Evolutionary conservation across 53 echinoderm and acorn worm species (phyloP).

Genomic region (Antedon mediterranea): DNA sequence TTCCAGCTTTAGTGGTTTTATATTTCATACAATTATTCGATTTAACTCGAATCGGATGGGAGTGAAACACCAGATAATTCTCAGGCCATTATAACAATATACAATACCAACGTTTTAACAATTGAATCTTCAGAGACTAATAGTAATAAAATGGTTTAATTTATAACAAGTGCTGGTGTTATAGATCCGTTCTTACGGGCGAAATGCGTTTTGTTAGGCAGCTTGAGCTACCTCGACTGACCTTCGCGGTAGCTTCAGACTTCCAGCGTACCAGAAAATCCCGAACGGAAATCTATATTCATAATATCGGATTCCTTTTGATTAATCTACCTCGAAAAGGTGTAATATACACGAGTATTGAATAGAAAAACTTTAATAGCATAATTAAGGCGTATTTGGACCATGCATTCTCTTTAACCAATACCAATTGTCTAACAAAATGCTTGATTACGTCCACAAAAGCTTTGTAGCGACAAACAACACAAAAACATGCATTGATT

Average conservation of each 20-base stretch:
- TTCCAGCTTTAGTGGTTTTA: background rate
- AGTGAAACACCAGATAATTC: background rate
- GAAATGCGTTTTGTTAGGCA: background rate
- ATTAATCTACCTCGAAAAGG: background rate
- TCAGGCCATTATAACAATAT: background rate
- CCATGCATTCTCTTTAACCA: background rate
- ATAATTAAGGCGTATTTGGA: background rate
- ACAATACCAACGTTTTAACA: background rate
- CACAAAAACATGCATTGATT: background rate
- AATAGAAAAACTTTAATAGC: background rate
- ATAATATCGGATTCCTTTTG: slow-evolving; percentile 1
- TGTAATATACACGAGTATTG: background rate
- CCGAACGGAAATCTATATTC: background rate
- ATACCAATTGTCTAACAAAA: background rate
- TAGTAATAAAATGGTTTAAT: background rate
- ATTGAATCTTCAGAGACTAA: background rate
- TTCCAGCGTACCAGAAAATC: background rate
- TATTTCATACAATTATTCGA: background rate
- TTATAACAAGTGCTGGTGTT: background rate
- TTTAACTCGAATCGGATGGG: background rate
- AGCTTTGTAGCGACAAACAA: background rate
- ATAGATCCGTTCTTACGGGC: background rate
- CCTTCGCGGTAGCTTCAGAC: background rate
- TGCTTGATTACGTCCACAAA: background rate
- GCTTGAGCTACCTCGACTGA: background rate